Percentiles rank a stretch among this genome's conserved stretches.
Evolutionary conservation across 2,888 invertebrate species (phyloP).

Genomic region (Lochmaea capreae): DNA sequence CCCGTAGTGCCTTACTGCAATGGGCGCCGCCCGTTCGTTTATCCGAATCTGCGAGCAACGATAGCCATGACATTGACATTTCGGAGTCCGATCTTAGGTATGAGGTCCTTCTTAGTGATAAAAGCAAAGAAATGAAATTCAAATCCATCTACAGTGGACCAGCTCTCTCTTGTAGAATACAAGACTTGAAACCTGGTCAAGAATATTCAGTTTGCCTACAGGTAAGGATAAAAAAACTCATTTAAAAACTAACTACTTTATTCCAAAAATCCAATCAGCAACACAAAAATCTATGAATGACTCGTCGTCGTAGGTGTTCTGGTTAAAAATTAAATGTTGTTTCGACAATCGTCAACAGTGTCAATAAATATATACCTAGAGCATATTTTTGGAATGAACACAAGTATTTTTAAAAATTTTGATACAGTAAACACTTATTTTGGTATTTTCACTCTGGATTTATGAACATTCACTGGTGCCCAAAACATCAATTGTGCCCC

Average conservation of each 20-base stretch:
- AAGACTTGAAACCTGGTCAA: constrained; percentile 88
- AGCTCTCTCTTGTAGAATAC: constrained; percentile 81
- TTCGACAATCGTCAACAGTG: no score
- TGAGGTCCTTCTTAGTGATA: constrained; percentile 84
- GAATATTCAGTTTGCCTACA: constrained; percentile 87
- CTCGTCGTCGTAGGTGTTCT: no score
- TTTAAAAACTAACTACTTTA: constrained; percentile 1
- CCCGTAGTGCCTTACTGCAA: constrained; percentile 86
- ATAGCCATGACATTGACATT: constrained; percentile 67
- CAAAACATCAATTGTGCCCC: no score
- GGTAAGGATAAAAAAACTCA: constrained; percentile 41
- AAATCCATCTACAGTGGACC: constrained; percentile 86
- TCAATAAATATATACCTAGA: no score
- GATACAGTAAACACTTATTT: no score
- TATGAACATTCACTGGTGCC: no score
- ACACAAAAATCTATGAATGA: no score
- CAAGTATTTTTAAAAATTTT: no score
- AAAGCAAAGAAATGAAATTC: constrained; percentile 83
- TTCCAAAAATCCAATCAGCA: neutral
- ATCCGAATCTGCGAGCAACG: constrained; percentile 66
- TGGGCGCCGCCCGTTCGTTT: constrained; percentile 77
- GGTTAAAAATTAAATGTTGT: no score
- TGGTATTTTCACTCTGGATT: no score
- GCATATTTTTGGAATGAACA: no score
- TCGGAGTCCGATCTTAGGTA: constrained; percentile 78